Evolutionary conservation across 1,140 invertebrate species (phyloP), one percentile per base, ranked within the genome.

Genomic region (Cecropterus lyciades): DNA sequence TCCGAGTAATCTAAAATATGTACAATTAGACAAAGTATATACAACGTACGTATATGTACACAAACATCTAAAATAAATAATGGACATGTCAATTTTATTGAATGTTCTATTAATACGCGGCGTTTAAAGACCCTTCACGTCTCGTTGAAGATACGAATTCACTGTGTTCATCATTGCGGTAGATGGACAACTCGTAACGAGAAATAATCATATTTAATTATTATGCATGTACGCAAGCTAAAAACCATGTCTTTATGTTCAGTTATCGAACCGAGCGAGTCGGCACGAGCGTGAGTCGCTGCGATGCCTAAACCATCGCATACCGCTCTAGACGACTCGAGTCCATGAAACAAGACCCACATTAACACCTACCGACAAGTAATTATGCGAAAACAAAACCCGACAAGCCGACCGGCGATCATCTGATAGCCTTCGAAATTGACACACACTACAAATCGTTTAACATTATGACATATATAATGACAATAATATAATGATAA

Each of bases 401-500:
- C 52, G 40, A 63, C 48, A 69, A 70, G 69, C 65, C 70, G 69
- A 72, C 49, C 56, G 73, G 75, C 66, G 68, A 73, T 63, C 73
- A 62, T 84, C 84, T 86, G 89, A 90, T 89, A 91, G 87, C 77
- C 76, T 92, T 89, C 87, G 87, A 91, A 92, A 91, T 88, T 87
- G 87, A 91, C 83, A 80, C 70, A 78, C 82, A 88, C 87, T 90
- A 91, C 85, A 66, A 79, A 82, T 79, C 79, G 89, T 88, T 71
- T 87, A 92, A 91, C 76, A 83, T 86, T 85, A 92, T 86, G 89
- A 91, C 84, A 89, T 89, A 89, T 89, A 91, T 85, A 81, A 89
- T 80, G 76, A 89, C 85, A 85, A 92, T 92, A 84, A 91, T 89
- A 85, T 87, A 84, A 91, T 81, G 81, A 89, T 90, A 88, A 92